phyloP scores from a whole-genome alignment of 2,113 vertebrate genomes.

The Notechis scutatus region DNA sequence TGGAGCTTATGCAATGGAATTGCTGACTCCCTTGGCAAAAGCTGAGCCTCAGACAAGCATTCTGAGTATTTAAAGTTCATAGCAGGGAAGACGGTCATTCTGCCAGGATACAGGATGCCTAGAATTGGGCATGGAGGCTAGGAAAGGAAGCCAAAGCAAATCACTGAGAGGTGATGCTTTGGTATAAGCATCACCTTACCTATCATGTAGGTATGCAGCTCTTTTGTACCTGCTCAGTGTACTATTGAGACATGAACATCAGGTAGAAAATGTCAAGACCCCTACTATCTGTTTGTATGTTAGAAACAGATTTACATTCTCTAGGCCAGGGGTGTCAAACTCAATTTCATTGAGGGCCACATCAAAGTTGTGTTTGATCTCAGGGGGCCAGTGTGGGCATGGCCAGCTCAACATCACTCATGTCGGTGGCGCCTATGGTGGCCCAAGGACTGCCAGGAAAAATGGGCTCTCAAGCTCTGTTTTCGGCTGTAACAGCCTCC shows the following conservation, averaged over 20 bases:
- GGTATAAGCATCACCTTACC: background rate
- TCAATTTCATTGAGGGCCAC: too few relatives aligned
- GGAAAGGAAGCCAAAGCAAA: background rate
- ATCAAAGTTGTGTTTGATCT: too few relatives aligned
- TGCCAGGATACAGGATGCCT: background rate
- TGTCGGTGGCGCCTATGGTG: too few relatives aligned
- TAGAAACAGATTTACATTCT: background rate
- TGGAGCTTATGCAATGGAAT: background rate
- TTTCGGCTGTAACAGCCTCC: too few relatives aligned
- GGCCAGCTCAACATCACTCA: too few relatives aligned
- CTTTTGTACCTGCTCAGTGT: too few relatives aligned
- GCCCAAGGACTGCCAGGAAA: too few relatives aligned
- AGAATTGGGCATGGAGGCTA: background rate
- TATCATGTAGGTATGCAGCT: background rate
- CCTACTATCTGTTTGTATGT: background rate
- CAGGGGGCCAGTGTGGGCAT: too few relatives aligned
- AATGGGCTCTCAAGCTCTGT: too few relatives aligned
- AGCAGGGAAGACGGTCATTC: background rate
- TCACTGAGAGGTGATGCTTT: background rate
- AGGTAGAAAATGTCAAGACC: background rate
- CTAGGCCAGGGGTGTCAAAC: too few relatives aligned
- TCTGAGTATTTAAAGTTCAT: background rate
- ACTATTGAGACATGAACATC: background rate
- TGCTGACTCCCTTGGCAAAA: background rate
- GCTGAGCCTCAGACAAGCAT: background rate